Conservation (phyloP, 1,140 invertebrate genomes). For the Platyscapa corneri region DNA sequence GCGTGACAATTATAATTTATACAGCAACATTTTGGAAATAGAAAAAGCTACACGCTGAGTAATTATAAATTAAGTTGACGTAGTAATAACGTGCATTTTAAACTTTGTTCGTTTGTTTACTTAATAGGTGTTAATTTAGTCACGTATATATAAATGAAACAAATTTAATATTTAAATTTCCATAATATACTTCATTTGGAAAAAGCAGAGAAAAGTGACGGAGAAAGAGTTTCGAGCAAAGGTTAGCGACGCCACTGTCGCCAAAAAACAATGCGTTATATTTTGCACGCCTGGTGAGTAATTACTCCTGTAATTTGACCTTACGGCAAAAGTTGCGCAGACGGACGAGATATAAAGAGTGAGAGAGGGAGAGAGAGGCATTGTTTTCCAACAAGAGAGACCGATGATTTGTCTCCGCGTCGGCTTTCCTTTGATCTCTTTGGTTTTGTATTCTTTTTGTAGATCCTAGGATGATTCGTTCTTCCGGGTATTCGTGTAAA, state of each 20-base stretch:
- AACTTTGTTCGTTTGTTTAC: no score
- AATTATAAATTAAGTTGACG: no score
- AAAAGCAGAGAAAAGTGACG: not conserved
- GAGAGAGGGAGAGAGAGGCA: not conserved
- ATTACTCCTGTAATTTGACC: conserved; percentile 35
- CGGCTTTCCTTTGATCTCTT: conserved; percentile 9
- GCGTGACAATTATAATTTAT: no score
- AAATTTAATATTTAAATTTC: no score
- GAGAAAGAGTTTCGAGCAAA: not conserved
- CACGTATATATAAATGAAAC: no score
- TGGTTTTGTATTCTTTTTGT: not conserved
- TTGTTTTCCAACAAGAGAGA: conserved; percentile 1
- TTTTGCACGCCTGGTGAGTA: conserved; percentile 25
- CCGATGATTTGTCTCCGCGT: not conserved
- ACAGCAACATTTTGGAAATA: no score
- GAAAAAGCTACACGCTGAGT: no score
- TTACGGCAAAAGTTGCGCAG: not conserved
- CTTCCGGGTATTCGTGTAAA: not conserved
- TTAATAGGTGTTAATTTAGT: no score
- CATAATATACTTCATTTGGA: not conserved
- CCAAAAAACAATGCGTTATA: conserved; percentile 29
- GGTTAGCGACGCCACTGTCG: not conserved
- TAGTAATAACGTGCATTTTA: no score
- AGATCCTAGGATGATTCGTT: not conserved
- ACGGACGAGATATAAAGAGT: not conserved